Base-by-base conservation (phyloP, 2,113 vertebrate genomes). In the Triplophysa dalaica region DNA sequence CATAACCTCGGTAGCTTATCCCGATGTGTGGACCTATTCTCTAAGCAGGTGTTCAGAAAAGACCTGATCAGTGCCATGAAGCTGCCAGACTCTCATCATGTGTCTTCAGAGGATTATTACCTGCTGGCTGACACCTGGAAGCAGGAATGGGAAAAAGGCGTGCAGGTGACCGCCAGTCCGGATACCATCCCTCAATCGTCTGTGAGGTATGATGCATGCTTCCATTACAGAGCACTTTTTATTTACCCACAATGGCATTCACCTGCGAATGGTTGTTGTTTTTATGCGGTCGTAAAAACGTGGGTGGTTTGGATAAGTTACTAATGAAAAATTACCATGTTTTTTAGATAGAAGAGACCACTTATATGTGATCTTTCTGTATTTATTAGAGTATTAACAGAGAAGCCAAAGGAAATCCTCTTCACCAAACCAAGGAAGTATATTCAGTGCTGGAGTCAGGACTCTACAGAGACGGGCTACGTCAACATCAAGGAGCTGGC, bases 11-110 rank as follows among this genome's bases (percentile, higher is more conserved):
- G 17, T 1, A 56, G 17, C 50, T 17, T 11, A 70, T 3, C 45
- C 16, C 43, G 64, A 45, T 19, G 1, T 70, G 9, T 79, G 6
- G 52, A 54, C 17, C 50, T 54, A 8, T 1, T 6, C 0, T 43
- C 48, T 50, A 8, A 5, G 0, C 89, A 98, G 97, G 95, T 99
- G 88, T 99, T 98, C 92, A 93, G 98, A 87, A 99, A 99, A 93
- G 98, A 99, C 93, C 93, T 99, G 91, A 99, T 99, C 88, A 99
- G 98, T 90, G 97, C 95, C 86, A 99, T 99, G 98, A 99, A 99
- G 92, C 89, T 99, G 77, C 96, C 98, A 0, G 97, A 99, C 89
- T 97, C 97, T 70, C 94, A 98, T 83, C 95, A 99, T 61, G 85
- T 99, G 83, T 92, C 95, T 75, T 90, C 94, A 41, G 97, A 98